A percentile compares a stretch with the other conserved stretches of the same genome.
Evolutionary conservation across 2,888 invertebrate genomes (phyloP).

Genomic region (Gastrophysa polygoni): DNA sequence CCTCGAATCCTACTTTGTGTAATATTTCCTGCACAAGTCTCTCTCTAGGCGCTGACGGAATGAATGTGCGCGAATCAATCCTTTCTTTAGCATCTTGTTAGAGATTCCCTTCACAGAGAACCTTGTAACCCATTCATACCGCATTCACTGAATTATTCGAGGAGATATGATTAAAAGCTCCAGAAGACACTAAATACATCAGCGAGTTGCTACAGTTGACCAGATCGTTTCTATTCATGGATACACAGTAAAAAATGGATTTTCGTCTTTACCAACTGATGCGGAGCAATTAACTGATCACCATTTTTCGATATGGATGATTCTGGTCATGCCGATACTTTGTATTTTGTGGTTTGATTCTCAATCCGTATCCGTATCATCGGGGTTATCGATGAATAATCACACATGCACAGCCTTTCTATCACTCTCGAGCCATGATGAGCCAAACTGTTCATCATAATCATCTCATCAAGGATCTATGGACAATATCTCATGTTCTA

Average conservation of each 20-base stretch:
- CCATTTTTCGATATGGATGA: too few relatives aligned
- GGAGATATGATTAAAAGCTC: conserved; percentile 53
- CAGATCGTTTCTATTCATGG: conserved; percentile 31
- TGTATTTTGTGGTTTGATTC: too few relatives aligned
- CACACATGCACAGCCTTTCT: too few relatives aligned
- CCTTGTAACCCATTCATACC: conserved; percentile 46
- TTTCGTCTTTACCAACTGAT: too few relatives aligned
- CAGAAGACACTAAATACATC: conserved; percentile 52
- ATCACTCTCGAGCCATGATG: too few relatives aligned
- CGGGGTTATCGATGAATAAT: too few relatives aligned
- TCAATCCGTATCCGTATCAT: too few relatives aligned
- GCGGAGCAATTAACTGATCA: too few relatives aligned
- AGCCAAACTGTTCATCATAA: too few relatives aligned
- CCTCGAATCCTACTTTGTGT: conserved; percentile 5
- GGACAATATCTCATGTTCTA: too few relatives aligned
- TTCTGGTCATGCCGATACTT: too few relatives aligned
- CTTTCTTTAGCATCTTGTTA: conserved; percentile 44
- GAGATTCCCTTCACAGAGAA: conserved; percentile 37
- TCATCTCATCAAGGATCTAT: too few relatives aligned
- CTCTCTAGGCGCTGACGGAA: background rate
- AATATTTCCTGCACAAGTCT: background rate
- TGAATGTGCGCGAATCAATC: conserved; percentile 35
- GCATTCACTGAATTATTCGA: conserved; percentile 47
- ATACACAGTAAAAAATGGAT: background rate
- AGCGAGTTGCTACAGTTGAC: conserved; percentile 39